phyloP scores from a whole-genome alignment of 2,797 vertebrate species.

The Tapera naevia region DNA sequence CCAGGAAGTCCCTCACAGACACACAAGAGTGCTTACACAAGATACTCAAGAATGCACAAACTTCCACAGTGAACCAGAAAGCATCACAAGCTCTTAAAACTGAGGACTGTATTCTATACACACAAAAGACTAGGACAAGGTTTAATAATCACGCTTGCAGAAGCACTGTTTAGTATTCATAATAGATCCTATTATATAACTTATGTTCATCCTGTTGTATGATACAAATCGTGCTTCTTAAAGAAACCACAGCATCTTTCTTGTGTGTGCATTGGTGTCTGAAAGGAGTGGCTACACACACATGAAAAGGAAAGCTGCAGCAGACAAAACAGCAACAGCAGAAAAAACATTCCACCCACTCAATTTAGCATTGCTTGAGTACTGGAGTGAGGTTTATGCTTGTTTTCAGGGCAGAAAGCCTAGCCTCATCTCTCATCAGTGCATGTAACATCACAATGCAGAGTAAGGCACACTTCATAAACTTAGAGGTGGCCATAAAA shows the following conservation, averaged over 20 bases:
- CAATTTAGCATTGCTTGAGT: background rate
- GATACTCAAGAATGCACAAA: background rate
- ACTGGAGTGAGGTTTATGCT: background rate
- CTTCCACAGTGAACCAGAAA: background rate
- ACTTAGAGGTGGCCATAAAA: background rate
- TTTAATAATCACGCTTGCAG: background rate
- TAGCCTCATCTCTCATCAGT: background rate
- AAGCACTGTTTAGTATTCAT: background rate
- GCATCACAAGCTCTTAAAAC: background rate
- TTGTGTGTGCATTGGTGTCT: fast-evolving
- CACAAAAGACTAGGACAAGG: background rate
- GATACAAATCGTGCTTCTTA: background rate
- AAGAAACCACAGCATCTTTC: background rate
- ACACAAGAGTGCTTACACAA: background rate
- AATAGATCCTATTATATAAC: background rate
- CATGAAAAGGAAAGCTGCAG: background rate
- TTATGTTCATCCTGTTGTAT: background rate
- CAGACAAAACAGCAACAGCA: background rate
- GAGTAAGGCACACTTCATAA: background rate
- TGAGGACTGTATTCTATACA: background rate
- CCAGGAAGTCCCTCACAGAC: background rate
- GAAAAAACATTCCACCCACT: background rate
- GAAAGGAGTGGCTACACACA: background rate
- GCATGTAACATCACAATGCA: fast-evolving
- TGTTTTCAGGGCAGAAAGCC: background rate